Evolutionary conservation across 2,888 invertebrate species (phyloP), one percentile per base, ranked within the genome.

Genomic region (Tromatobia lineatoria): DNA sequence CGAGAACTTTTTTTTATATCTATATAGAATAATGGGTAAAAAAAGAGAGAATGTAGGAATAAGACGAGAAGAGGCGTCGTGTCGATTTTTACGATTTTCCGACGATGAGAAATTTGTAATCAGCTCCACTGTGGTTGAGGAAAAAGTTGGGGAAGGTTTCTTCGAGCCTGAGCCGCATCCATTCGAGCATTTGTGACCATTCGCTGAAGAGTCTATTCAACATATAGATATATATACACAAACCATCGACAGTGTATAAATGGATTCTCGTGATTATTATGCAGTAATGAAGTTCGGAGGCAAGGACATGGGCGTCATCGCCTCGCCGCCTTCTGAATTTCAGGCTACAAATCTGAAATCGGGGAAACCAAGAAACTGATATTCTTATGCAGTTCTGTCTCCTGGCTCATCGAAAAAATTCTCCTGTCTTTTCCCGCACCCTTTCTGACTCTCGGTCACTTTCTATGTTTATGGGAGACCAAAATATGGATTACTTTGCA

Each of bases 1-100:
- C 42, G 74, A 69, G 70, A 71, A 66, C 59, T 61, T 42, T 82
- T 59, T 82, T 38, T 61, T 67, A 74, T 70, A 82, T 78, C 66
- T 74, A 67, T 73, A 66, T 67, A 59, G 70, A 29, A 78, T 79
- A 45, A 59, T 57, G 64, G 45, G 47, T 42, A 29, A 15, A 61
- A 57, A 23, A 38, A 34, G 34, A 59, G 29, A 64, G 70, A 76
- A 66, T 34, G 74, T 64, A 64, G 71, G 52, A 61, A 50, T 74
- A 34, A 38, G 42, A 61, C 42, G 47, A 73, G 42, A 47, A 47
- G 59, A 50, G 47, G 34, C 34, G 74, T 59, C 57, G 59, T 50
- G 57, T 67, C 67, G 73, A 80, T 80, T 67, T 80, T 67, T 79
- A 38, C 66, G 54, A 54, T 66, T 54, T 66, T 64, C 66, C 45